Percentiles rank a stretch among this genome's conserved stretches.
phyloP scores from a whole-genome alignment of 1,140 invertebrate species.

The Meloidogyne hapla region DNA sequence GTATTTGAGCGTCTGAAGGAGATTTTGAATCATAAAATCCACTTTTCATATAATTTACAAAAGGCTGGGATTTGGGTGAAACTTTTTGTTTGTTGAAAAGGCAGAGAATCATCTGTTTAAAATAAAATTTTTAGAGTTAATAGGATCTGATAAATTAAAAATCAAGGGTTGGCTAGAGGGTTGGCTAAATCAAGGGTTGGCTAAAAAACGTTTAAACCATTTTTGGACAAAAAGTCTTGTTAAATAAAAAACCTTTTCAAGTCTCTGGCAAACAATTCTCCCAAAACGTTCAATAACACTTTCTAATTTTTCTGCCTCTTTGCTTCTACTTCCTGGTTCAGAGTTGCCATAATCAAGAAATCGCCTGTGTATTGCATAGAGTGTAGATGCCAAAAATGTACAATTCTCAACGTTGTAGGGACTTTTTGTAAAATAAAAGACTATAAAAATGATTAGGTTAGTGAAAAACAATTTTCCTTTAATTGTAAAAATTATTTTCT shows the following conservation, averaged over 20 bases:
- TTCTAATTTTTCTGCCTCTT: slow-evolving; percentile 8
- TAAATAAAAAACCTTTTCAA: slow-evolving; percentile 19
- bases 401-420: slow-evolving; percentile 28
- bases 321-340: too few species aligned
- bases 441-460: not conserved
- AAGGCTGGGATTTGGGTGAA: not conserved
- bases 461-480: not conserved
- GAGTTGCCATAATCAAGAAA: slow-evolving; percentile 30
- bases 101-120: not conserved
- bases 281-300: slow-evolving; percentile 22
- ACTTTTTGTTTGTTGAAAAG: not conserved
- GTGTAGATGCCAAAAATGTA: slow-evolving; percentile 25
- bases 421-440: slow-evolving; percentile 20
- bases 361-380: slow-evolving; percentile 30
- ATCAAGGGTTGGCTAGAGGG: too few species aligned
- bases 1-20: not conserved
- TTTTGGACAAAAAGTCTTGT: too few species aligned
- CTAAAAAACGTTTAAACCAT: too few species aligned
- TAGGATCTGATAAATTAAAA: too few species aligned
- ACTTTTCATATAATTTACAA: not conserved
- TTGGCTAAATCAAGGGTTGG: too few species aligned
- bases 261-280: not conserved
- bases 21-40: not conserved
- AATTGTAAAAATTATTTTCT: not conserved
- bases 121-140: too few species aligned